Evolutionary conservation across 1,140 invertebrate genomes (phyloP), one percentile per base, ranked within the genome.

Genomic region (Drosophila kepulauana): DNA sequence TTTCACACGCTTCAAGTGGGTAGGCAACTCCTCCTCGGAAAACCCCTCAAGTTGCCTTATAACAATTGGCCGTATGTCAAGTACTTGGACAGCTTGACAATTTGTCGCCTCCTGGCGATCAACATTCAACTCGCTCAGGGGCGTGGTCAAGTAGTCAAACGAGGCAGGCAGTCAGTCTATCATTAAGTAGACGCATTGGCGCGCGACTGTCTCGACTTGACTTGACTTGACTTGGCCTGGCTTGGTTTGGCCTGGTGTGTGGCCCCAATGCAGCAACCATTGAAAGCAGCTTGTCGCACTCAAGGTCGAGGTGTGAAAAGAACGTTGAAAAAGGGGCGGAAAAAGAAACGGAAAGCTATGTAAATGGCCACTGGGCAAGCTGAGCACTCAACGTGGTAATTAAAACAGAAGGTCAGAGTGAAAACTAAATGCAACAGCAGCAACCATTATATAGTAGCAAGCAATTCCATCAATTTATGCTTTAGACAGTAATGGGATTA

Each of bases 21-120:
- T 3, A 5, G 1, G n/a, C 6, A 8, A 33, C 5, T 33, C 61
- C 33, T 33, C 61, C 33, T 5, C 15, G 11, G 5, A 13, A 2
- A 38, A 7, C 28, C 28, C 15, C 62, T 41, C 16, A 2, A 5
- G 20, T 6, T 5, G 13, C 13, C 45, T 16, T 15, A 35, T n/a
- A 78, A 73, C 79, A 81, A 81, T 81, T 80, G 79, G 67, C 73
- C 58, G 62, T 38, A 58, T 66, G 78, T 65, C 71, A 48, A 77
- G 75, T 68, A 59, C 43, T 67, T 63, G 69, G 54, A 59, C 62
- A 67, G 57, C 43, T 16, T 35, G 43, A 63, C 79, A 73, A 58
- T 64, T 64, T 52, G 62, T 52, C 67, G 52, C 46, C 38, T 15
- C 58, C 49, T 48, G 35, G 58, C 64, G 48, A 25, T 51, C 66